These are phyloP conservation scores for Ailuropoda melanoleuca DNA, from an alignment of 2,113 vertebrate species.

Conservation along the genomic window DNA sequence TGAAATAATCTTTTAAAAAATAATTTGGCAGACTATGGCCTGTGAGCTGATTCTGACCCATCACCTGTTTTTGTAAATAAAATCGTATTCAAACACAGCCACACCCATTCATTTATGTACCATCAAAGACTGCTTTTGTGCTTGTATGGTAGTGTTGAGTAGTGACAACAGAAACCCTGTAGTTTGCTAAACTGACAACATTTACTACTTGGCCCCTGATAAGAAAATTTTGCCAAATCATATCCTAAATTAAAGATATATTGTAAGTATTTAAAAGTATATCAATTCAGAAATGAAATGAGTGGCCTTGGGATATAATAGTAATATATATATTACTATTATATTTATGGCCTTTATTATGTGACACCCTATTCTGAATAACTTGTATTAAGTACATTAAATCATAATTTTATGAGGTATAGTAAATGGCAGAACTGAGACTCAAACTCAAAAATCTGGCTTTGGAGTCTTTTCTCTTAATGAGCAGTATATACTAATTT, in stretches of 20 bases:
- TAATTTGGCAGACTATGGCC: background rate
- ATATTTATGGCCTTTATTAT: background rate
- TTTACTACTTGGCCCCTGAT: background rate
- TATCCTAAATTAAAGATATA: background rate
- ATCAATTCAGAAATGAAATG: background rate
- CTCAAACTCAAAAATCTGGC: background rate
- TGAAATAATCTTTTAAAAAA: background rate
- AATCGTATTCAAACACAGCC: background rate
- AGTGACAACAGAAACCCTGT: background rate
- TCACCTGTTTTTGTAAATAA: background rate
- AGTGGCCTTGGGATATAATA: background rate
- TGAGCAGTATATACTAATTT: background rate
- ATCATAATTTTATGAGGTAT: background rate
- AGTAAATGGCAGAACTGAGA: background rate
- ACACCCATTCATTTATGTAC: background rate
- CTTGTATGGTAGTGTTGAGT: background rate
- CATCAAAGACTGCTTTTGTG: background rate
- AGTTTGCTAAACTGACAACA: background rate
- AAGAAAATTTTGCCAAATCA: background rate
- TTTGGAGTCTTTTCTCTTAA: background rate
- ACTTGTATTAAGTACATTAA: background rate
- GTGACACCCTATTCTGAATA: background rate
- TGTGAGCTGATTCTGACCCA: accelerated
- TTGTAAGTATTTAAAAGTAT: background rate
- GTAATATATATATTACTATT: background rate